phyloP scores from a whole-genome alignment of 2,113 vertebrate genomes.

The Sturnus vulgaris region DNA sequence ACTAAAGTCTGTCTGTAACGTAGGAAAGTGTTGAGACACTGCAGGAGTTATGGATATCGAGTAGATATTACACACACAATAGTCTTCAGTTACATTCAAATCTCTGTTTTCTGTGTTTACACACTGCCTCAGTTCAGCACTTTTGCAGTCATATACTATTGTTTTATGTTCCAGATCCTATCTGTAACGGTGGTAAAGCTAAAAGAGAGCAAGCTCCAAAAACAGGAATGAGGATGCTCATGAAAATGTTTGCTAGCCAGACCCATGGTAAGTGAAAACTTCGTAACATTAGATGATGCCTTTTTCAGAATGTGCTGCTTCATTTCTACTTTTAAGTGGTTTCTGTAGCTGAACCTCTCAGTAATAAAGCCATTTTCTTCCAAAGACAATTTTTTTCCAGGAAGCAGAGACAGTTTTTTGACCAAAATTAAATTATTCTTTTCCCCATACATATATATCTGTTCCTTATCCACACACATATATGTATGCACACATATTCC shows the following conservation, averaged over 20 bases:
- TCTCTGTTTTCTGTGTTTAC: background rate
- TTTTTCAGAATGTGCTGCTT: background rate
- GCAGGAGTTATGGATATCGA: background rate
- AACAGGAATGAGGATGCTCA: background rate
- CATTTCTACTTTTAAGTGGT: background rate
- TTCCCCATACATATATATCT: background rate
- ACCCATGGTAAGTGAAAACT: background rate
- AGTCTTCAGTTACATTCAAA: background rate
- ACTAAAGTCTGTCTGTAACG: background rate
- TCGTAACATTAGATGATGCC: background rate
- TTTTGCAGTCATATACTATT: background rate
- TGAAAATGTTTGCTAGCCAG: background rate
- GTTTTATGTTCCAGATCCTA: background rate
- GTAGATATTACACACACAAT: background rate
- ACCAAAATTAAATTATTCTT: background rate
- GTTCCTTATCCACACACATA: background rate
- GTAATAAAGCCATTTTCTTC: background rate
- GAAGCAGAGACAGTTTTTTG: background rate
- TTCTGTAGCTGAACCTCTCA: background rate
- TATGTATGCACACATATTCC: background rate
- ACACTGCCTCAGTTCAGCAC: background rate
- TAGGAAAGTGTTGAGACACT: background rate
- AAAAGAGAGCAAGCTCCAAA: background rate
- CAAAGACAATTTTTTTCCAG: background rate
- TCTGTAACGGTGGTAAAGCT: background rate